Conservation (phyloP, 2,888 invertebrate genomes). For the Monoplex corrugatus region DNA sequence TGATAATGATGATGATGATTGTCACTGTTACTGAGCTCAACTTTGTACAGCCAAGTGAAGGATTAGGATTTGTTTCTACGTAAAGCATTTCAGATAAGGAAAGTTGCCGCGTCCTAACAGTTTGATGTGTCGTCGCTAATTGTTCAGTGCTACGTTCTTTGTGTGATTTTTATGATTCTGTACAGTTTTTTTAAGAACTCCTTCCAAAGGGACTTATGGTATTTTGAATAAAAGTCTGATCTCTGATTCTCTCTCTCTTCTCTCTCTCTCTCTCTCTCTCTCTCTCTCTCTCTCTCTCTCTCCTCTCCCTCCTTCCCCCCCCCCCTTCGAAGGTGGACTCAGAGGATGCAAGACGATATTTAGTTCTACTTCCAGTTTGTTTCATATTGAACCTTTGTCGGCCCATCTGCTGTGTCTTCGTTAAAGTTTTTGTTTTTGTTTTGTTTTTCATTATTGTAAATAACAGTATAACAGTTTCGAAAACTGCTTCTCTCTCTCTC, state of each 20-base stretch:
- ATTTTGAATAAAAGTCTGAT: neutral
- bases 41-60: too few relatives aligned
- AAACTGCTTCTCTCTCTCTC: neutral
- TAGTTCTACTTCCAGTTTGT: too few relatives aligned
- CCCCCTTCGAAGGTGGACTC: neutral
- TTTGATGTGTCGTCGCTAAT: too few relatives aligned
- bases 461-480: neutral
- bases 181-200: too few relatives aligned
- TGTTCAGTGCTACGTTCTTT: too few relatives aligned
- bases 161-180: too few relatives aligned
- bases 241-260: neutral
- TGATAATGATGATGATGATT: too few relatives aligned
- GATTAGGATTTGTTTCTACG: too few relatives aligned
- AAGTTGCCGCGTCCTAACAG: neutral
- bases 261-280: neutral
- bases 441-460: neutral
- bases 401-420: slow-evolving; percentile 20
- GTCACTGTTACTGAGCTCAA: too few relatives aligned
- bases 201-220: too few relatives aligned
- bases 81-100: neutral
- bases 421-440: neutral
- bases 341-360: neutral
- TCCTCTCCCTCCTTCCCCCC: neutral
- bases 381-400: too few relatives aligned
- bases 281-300: neutral